These are phyloP conservation scores for Henricia sp. DNA, from an alignment of 53 echinoderm and acorn worm species.

Conservation along the genomic window DNA sequence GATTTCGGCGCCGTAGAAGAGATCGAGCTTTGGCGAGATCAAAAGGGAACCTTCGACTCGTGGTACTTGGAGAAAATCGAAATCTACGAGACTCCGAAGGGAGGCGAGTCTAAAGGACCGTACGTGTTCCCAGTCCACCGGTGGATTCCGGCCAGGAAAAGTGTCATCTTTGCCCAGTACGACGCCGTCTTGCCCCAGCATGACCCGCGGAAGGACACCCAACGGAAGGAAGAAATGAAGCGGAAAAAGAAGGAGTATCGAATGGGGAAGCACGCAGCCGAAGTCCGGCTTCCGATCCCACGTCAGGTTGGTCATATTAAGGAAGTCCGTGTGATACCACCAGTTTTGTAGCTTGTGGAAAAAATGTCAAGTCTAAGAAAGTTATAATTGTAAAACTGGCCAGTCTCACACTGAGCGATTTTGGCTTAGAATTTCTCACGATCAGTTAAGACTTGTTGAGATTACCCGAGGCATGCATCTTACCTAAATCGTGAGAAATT, in stretches of 20 bases:
- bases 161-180: slow-evolving; percentile 29
- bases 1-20: slow-evolving; percentile 73
- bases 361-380: no score
- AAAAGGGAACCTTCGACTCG: slow-evolving; percentile 59
- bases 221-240: slow-evolving; percentile 75
- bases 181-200: slow-evolving; percentile 66
- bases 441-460: no score
- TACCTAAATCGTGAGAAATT: no score
- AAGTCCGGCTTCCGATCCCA: slow-evolving; percentile 67
- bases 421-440: no score
- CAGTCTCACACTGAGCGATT: not conserved
- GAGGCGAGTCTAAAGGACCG: slow-evolving; percentile 24
- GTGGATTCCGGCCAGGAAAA: slow-evolving; percentile 72
- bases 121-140: slow-evolving; percentile 85
- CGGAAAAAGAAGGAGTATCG: slow-evolving; percentile 67
- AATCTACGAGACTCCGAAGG: slow-evolving; percentile 40
- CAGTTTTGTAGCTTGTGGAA: no score
- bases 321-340: not conserved
- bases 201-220: slow-evolving; percentile 46
- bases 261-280: slow-evolving; percentile 60
- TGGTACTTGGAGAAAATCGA: slow-evolving; percentile 86
- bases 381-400: not conserved
- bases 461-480: no score
- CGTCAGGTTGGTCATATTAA: slow-evolving; percentile 40
- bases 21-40: slow-evolving; percentile 83